Conservation (phyloP, 2,797 vertebrate species). For the Threskiornis aethiopicus region DNA sequence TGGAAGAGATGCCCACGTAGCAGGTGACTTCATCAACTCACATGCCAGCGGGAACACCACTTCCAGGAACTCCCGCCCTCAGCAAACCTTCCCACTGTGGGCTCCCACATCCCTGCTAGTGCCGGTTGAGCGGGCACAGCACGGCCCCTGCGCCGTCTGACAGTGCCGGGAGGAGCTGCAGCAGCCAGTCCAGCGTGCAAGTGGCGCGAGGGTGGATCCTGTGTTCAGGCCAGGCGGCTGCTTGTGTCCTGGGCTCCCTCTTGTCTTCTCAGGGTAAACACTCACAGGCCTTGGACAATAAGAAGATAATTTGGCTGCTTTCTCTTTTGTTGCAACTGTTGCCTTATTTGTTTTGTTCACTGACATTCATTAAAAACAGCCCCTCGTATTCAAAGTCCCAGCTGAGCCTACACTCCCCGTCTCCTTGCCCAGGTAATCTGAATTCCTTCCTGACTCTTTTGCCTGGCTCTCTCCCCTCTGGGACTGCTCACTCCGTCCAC, state of each 20-base stretch:
- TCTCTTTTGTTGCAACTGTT: not conserved
- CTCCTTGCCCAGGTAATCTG: not conserved
- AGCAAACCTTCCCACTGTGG: not conserved
- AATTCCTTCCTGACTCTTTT: not conserved
- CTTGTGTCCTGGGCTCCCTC: not conserved
- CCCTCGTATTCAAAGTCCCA: not conserved
- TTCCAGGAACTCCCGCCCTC: not conserved
- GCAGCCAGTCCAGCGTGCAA: fast-evolving
- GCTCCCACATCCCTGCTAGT: not conserved
- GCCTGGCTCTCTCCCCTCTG: not conserved
- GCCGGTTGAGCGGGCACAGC: fast-evolving
- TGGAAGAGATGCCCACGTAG: not conserved
- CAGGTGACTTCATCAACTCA: not conserved
- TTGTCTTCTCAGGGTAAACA: not conserved
- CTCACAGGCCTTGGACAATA: not conserved
- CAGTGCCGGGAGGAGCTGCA: not conserved
- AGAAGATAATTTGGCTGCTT: not conserved
- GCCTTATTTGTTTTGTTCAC: not conserved
- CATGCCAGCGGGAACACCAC: not conserved
- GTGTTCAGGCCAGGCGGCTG: not conserved
- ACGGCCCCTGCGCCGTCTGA: not conserved
- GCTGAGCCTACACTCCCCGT: not conserved
- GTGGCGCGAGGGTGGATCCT: not conserved
- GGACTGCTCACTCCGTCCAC: not conserved
- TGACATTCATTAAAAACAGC: not conserved